Evolutionary conservation across 1,140 invertebrate genomes (phyloP).

Genomic region (Hycleus phaleratus): DNA sequence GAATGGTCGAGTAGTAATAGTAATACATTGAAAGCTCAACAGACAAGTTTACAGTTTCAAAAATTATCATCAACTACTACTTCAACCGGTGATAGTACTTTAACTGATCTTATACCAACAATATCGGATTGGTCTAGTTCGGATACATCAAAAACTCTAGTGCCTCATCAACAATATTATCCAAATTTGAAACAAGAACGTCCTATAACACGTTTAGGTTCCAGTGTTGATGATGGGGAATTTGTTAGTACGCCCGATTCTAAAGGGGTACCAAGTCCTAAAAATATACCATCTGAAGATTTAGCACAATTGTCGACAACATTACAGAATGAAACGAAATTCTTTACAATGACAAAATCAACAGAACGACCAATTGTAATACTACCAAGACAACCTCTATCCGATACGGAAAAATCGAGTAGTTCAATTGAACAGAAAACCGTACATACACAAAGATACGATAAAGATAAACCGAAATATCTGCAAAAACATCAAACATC

Average conservation of each 20-base stretch:
- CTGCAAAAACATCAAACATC: conserved; percentile 30
- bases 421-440: conserved; percentile 37
- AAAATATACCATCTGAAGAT: conserved; percentile 37
- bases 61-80: conserved; percentile 35
- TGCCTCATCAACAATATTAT: conserved; percentile 26
- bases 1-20: conserved; percentile 51
- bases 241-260: conserved; percentile 20
- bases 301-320: conserved; percentile 19
- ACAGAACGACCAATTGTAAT: conserved; percentile 35
- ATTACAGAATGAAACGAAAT: conserved; percentile 12
- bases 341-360: conserved; percentile 29
- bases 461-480: conserved; percentile 37
- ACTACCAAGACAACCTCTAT: conserved; percentile 29
- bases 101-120: conserved; percentile 37
- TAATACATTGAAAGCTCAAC: conserved; percentile 33
- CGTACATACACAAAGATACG: conserved; percentile 35
- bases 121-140: conserved; percentile 41
- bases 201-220: conserved; percentile 28
- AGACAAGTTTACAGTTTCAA: conserved; percentile 34
- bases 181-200: conserved; percentile 3
- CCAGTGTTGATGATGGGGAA: conserved; percentile 32
- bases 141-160: conserved; percentile 30
- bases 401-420: conserved; percentile 38
- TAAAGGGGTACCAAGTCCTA: conserved; percentile 26
- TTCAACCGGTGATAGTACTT: conserved; percentile 37